Evolutionary conservation across 2,888 invertebrate species (phyloP).

Genomic region (Andrena praecox): DNA sequence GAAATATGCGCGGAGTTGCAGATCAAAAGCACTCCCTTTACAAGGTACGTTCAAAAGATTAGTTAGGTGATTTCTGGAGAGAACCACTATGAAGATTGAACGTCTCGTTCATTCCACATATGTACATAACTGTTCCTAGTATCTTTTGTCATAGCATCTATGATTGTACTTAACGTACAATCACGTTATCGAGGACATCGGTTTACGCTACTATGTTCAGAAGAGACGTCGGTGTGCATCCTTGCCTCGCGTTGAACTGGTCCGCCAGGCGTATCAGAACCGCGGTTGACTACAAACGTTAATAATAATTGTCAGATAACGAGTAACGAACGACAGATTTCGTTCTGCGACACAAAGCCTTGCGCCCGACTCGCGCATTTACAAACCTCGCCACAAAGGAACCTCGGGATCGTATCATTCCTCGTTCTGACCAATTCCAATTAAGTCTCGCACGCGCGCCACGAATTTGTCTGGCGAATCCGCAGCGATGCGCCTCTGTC

Average conservation of each 20-base stretch:
- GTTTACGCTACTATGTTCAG: slow-evolving; percentile 9
- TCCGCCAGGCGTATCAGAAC: slow-evolving; percentile 10
- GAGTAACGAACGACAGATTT: slow-evolving; percentile 50
- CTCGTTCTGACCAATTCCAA: slow-evolving; percentile 22
- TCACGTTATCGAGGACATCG: slow-evolving; percentile 25
- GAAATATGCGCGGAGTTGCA: no score
- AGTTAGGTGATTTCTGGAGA: no score
- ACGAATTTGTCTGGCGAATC: slow-evolving; percentile 28
- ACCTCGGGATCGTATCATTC: slow-evolving; percentile 14
- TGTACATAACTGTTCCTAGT: no score
- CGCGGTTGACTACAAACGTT: slow-evolving; percentile 38
- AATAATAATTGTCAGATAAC: slow-evolving; percentile 60
- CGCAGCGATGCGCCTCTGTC: not conserved
- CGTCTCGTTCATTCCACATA: no score
- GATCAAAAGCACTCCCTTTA: no score
- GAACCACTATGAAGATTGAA: no score
- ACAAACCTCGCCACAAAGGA: slow-evolving; percentile 27
- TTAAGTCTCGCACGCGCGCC: slow-evolving; percentile 31
- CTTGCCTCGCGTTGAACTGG: not conserved
- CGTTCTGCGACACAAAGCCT: slow-evolving; percentile 45
- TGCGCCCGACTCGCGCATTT: not conserved
- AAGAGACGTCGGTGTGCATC: not conserved
- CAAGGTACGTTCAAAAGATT: no score
- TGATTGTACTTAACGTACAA: not conserved
- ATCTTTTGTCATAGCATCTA: not conserved